These are phyloP conservation scores for Bibio marci DNA, from an alignment of 2,888 invertebrate species.

Conservation along the genomic window DNA sequence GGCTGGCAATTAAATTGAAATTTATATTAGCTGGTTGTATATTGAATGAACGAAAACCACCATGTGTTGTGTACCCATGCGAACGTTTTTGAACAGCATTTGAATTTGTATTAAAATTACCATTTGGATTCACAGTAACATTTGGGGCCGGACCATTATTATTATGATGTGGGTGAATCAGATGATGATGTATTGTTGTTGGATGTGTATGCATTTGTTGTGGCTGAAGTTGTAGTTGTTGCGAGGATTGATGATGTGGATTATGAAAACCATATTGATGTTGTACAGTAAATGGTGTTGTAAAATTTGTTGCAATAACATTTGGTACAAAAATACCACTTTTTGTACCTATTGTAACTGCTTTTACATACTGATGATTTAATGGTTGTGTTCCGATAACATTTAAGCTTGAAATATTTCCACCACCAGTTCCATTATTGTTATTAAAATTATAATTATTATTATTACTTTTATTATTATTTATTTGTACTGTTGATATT, in stretches of 20 bases:
- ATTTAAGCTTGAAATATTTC: conserved; percentile 6
- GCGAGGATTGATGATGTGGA: not conserved
- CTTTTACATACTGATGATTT: conserved; percentile 9
- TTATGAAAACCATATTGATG: conserved; percentile 8
- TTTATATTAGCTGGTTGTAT: conserved; percentile 7
- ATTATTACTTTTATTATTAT: too few relatives aligned
- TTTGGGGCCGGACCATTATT: conserved; percentile 42
- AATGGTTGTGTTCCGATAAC: conserved; percentile 9
- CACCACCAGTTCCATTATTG: not conserved
- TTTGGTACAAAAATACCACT: conserved; percentile 9
- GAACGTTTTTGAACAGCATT: conserved; percentile 8
- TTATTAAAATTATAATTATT: too few relatives aligned
- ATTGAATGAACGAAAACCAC: conserved; percentile 6
- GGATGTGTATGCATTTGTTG: conserved; percentile 13
- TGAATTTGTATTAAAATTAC: conserved; percentile 18
- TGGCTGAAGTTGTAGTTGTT: conserved; percentile 13
- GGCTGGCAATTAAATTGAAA: conserved; percentile 7
- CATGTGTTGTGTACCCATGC: not conserved
- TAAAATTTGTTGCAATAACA: conserved; percentile 8
- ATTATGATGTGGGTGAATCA: conserved; percentile 18
- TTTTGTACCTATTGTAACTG: conserved; percentile 7
- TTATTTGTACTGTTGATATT: too few relatives aligned
- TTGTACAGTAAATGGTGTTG: conserved; percentile 13
- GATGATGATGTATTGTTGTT: conserved; percentile 7
- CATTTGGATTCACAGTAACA: conserved; percentile 47